These are phyloP conservation scores for Sweltsa coloradensis DNA, from an alignment of 1,140 invertebrate species.

Conservation along the genomic window DNA sequence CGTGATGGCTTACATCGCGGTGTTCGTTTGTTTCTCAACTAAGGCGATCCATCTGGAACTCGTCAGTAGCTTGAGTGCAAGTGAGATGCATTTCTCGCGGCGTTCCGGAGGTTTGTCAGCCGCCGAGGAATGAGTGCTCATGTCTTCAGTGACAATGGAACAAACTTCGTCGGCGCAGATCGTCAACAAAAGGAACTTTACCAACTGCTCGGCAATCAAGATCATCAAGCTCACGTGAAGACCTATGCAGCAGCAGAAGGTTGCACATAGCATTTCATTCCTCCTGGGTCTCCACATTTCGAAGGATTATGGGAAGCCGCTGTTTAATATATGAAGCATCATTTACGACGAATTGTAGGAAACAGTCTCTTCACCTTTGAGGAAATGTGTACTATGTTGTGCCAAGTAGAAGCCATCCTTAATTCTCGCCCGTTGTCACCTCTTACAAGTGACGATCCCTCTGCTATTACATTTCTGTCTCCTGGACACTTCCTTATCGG, in stretches of 20 bases:
- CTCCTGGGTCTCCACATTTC: constrained; percentile 19
- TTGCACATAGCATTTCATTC: constrained; percentile 21
- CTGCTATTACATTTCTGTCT: constrained; percentile 18
- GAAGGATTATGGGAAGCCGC: constrained; percentile 23
- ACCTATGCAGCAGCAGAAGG: not conserved
- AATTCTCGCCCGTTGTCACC: constrained; percentile 23
- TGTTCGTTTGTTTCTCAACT: constrained; percentile 32
- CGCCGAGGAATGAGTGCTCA: constrained; percentile 24
- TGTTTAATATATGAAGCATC: constrained; percentile 9
- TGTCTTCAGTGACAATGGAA: constrained; percentile 28
- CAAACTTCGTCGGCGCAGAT: constrained; percentile 26
- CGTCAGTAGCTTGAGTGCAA: constrained; percentile 26
- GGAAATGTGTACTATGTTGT: constrained; percentile 21
- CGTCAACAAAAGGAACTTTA: not conserved
- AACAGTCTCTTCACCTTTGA: constrained; percentile 14
- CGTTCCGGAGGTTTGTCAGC: constrained; percentile 27
- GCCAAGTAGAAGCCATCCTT: constrained; percentile 24
- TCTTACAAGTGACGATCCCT: constrained; percentile 16
- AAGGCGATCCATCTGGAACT: constrained; percentile 32
- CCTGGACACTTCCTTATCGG: constrained; percentile 28
- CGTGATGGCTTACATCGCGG: constrained; percentile 28
- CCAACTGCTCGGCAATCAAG: not conserved
- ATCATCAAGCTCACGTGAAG: not conserved
- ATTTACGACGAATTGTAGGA: not conserved
- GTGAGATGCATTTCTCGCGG: constrained; percentile 28